These are phyloP conservation scores for Apantesis nais DNA, from an alignment of 2,888 invertebrate genomes.

Conservation along the genomic window DNA sequence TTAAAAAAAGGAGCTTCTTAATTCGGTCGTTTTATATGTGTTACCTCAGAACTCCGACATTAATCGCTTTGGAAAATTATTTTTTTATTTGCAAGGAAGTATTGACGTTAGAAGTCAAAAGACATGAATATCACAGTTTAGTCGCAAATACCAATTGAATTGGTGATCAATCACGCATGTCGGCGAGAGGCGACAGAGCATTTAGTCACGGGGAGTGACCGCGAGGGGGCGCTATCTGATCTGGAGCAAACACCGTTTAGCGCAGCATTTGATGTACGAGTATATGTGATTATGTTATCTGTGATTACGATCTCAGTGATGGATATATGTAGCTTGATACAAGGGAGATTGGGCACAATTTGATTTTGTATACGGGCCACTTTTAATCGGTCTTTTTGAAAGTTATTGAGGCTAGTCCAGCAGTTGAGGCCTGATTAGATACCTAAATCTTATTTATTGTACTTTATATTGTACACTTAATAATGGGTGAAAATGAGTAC, in stretches of 20 bases:
- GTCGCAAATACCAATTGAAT: constrained; percentile 11
- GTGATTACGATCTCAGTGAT: constrained; percentile 21
- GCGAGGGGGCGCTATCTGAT: constrained; percentile 46
- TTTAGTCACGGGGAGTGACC: constrained; percentile 55
- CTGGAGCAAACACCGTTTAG: constrained; percentile 33
- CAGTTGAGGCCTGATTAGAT: no score
- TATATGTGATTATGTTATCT: constrained; percentile 29
- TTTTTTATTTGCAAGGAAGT: no score
- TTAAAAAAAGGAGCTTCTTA: no score
- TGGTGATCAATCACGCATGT: constrained; percentile 31
- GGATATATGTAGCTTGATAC: constrained; percentile 1
- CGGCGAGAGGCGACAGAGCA: constrained; percentile 24
- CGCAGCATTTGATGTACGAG: constrained; percentile 36
- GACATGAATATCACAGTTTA: not conserved
- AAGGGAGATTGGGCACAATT: not conserved
- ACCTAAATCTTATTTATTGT: no score
- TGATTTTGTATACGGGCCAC: not conserved
- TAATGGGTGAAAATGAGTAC: no score
- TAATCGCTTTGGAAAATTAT: no score
- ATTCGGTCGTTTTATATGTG: no score
- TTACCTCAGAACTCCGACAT: no score
- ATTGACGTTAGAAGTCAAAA: no score
- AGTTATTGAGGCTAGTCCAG: no score
- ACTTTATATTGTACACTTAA: no score
- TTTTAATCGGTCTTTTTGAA: no score